Evolutionary conservation across 2,797 vertebrate species (phyloP), one percentile per base, ranked within the genome.

Genomic region (Rhinatrema bivittatum): DNA sequence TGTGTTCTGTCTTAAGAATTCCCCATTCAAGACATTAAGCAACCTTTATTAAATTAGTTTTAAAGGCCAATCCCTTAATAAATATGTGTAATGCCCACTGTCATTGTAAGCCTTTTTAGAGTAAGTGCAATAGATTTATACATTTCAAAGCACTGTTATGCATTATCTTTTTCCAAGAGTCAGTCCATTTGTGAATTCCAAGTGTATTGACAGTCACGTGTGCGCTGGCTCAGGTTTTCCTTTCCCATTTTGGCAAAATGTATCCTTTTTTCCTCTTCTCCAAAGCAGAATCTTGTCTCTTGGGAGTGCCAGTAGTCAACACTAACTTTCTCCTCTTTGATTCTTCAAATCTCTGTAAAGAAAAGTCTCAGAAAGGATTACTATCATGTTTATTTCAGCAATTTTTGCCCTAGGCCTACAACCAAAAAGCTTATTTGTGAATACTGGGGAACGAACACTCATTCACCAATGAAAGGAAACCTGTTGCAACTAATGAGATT

Each of bases 41-140:
- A 14, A 21, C 38, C 48, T 57, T 35, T 45, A 58, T 49, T 69
- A 57, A 61, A 60, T 68, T 36, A 55, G n/a, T 55, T 64, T 57
- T 36, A 53, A 30, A 69, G 67, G 57, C 27, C 22, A 39, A 18
- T 48, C 29, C 60, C 29, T 51, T 42, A 50, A 29, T 18, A 61
- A 42, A 26, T 68, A 53, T 63, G 70, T 70, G 72, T 64, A 62
- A 36, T 48, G 15, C n/a, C 65, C 70, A 27, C 25, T 64, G 45
- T 29, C 20, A 47, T 17, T 54, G 4, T 19, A 7, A 39, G 7
- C 5, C 4, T 53, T 46, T 57, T 67, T 51, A 68, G 46, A 49
- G 45, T 32, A 36, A 21, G 26, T 7, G 6, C 42, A 46, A 48
- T 39, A 62, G 40, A 68, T 63, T 67, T 66, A 65, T 60, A 48